Conservation (phyloP, 2,888 invertebrate species). For the Spialia ferax region DNA sequence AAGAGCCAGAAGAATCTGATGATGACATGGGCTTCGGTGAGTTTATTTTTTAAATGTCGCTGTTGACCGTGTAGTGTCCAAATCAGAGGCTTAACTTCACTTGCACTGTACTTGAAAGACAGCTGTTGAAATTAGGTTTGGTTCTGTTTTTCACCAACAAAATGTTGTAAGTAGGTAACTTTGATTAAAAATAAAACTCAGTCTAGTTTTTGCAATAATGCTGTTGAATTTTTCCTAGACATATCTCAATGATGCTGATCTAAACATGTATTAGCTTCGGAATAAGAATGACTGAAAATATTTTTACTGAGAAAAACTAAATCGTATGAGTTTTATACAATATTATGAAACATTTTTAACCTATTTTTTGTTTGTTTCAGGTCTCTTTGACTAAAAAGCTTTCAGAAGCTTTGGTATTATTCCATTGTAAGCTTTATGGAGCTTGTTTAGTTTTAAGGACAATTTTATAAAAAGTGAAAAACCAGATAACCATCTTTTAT, state of each 20-base stretch:
- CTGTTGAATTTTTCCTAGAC: no score
- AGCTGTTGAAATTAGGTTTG: no score
- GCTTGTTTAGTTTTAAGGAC: slow-evolving; percentile 80
- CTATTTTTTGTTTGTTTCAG: slow-evolving; percentile 83
- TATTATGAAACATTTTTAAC: slow-evolving; percentile 32
- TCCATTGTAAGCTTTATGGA: slow-evolving; percentile 79
- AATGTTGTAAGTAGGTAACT: no score
- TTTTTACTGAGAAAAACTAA: slow-evolving; percentile 34
- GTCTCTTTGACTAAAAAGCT: slow-evolving; percentile 91
- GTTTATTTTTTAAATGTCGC: slow-evolving; percentile 47
- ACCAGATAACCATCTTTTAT: neutral
- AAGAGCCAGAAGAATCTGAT: slow-evolving; percentile 93
- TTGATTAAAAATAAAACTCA: no score
- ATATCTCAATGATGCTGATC: slow-evolving; percentile 81
- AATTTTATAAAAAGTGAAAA: slow-evolving; percentile 67
- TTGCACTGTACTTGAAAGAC: no score
- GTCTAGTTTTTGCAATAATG: no score
- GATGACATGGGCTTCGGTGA: slow-evolving; percentile 98
- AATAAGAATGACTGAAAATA: slow-evolving; percentile 68
- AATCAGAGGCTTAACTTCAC: no score
- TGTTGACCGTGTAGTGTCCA: neutral
- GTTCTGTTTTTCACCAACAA: no score
- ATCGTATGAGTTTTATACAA: neutral
- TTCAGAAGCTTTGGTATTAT: slow-evolving; percentile 71
- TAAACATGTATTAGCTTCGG: slow-evolving; percentile 87